These are phyloP conservation scores for Leptinotarsa tumamoca DNA, from an alignment of 2,888 invertebrate species.

Conservation along the genomic window DNA sequence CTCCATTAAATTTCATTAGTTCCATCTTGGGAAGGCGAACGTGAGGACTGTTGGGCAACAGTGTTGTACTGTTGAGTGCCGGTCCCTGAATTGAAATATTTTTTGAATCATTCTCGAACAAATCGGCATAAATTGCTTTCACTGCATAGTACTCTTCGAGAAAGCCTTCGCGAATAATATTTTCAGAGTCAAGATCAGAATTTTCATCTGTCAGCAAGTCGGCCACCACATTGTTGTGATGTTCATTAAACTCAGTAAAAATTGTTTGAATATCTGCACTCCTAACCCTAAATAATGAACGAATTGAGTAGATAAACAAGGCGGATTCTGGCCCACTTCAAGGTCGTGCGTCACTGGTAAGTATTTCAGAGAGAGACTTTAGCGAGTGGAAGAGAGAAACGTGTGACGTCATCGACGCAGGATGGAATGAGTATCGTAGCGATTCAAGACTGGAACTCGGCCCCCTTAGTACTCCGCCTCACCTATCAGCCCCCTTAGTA, in stretches of 20 bases:
- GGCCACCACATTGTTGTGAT: conserved; percentile 17
- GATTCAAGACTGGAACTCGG: no score
- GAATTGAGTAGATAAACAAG: background rate
- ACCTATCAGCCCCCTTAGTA: no score
- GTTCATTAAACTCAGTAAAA: background rate
- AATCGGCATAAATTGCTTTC: conserved; percentile 6
- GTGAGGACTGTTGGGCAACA: background rate
- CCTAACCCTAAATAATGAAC: conserved; percentile 9
- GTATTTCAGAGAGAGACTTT: no score
- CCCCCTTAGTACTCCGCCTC: no score
- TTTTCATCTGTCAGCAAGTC: background rate
- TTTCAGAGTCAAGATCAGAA: conserved; percentile 14
- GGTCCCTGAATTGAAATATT: background rate
- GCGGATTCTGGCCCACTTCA: no score
- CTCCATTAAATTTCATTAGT: background rate
- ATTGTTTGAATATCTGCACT: background rate
- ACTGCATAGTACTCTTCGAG: conserved; percentile 8
- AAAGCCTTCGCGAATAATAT: conserved; percentile 12
- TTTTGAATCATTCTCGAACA: conserved; percentile 2
- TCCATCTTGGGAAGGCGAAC: background rate
- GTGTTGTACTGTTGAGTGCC: background rate
- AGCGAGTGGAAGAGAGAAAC: no score
- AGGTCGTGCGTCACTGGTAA: no score
- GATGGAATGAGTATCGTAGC: no score
- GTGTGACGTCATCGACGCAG: no score